Evolutionary conservation across 2,113 vertebrate genomes (phyloP).

Genomic region (Charadrius vociferus): DNA sequence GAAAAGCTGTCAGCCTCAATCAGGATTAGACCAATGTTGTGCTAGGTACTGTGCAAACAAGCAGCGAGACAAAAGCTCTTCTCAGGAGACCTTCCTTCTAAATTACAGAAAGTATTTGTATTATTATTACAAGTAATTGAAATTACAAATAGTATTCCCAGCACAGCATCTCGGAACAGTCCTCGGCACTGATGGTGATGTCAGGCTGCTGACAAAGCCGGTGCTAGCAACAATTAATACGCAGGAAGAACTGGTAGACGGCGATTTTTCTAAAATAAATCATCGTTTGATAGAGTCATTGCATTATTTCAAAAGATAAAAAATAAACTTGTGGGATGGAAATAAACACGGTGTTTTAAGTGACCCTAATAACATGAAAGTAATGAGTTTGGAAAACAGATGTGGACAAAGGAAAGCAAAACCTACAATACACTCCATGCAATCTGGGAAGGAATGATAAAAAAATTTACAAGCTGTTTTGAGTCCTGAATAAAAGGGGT

Average conservation of each 20-base stretch:
- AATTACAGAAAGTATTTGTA: neutral
- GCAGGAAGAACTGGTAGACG: neutral
- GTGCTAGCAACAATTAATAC: neutral
- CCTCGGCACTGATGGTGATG: neutral
- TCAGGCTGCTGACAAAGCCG: neutral
- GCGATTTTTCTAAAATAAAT: neutral
- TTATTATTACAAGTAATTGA: neutral
- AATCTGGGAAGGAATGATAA: conserved; percentile 78
- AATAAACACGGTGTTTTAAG: conserved; percentile 58
- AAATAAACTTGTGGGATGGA: conserved; percentile 43
- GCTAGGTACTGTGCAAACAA: neutral
- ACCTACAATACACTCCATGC: conserved; percentile 54
- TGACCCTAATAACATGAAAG: conserved; percentile 76
- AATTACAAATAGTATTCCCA: neutral
- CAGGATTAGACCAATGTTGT: neutral
- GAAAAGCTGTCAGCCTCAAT: neutral
- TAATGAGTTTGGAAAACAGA: conserved; percentile 83
- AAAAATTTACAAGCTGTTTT: conserved; percentile 83
- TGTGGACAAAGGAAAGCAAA: conserved; percentile 68
- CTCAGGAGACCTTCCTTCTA: neutral
- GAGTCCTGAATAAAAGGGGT: conserved; percentile 77
- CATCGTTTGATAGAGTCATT: neutral
- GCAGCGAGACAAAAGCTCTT: neutral
- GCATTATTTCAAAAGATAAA: conserved; percentile 42
- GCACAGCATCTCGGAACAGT: neutral